Evolutionary conservation across 1,140 invertebrate genomes (phyloP).

Genomic region (Forficula auricularia): DNA sequence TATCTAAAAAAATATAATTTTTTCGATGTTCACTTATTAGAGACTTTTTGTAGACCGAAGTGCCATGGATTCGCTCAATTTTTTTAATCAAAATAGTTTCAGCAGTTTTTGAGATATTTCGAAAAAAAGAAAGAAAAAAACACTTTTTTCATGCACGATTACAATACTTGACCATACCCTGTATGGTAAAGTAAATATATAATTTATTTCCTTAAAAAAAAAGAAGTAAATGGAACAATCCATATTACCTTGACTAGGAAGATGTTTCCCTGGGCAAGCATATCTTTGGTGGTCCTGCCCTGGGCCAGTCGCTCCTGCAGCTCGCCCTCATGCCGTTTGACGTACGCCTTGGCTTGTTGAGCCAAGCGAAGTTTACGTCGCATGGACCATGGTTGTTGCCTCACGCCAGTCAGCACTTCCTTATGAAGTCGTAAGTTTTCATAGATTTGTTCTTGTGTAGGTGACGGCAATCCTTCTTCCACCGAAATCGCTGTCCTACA

Average conservation of each 20-base stretch:
- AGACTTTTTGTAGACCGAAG: too few species aligned
- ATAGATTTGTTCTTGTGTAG: constrained; percentile 66
- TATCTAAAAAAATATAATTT: too few species aligned
- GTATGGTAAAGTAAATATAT: too few species aligned
- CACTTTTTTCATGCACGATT: neutral
- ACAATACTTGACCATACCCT: too few species aligned
- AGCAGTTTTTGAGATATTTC: too few species aligned
- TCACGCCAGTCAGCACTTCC: constrained; percentile 74
- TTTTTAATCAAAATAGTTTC: too few species aligned
- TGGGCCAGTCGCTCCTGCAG: constrained; percentile 79
- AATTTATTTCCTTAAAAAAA: too few species aligned
- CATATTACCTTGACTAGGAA: constrained; percentile 48
- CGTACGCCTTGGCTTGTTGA: constrained; percentile 68
- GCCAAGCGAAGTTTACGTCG: constrained; percentile 68
- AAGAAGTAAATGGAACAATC: too few species aligned
- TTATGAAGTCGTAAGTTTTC: constrained; percentile 85
- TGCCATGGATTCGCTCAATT: too few species aligned
- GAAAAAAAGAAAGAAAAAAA: too few species aligned
- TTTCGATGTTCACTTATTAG: too few species aligned
- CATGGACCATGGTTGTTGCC: constrained; percentile 78
- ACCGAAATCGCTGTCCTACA: constrained; percentile 52
- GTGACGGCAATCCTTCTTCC: constrained; percentile 36
- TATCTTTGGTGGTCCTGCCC: constrained; percentile 59
- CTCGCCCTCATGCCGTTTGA: constrained; percentile 73
- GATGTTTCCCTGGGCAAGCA: constrained; percentile 63